These are phyloP conservation scores for Amiota communis DNA, from an alignment of 2,888 invertebrate genomes.

Conservation along the genomic window DNA sequence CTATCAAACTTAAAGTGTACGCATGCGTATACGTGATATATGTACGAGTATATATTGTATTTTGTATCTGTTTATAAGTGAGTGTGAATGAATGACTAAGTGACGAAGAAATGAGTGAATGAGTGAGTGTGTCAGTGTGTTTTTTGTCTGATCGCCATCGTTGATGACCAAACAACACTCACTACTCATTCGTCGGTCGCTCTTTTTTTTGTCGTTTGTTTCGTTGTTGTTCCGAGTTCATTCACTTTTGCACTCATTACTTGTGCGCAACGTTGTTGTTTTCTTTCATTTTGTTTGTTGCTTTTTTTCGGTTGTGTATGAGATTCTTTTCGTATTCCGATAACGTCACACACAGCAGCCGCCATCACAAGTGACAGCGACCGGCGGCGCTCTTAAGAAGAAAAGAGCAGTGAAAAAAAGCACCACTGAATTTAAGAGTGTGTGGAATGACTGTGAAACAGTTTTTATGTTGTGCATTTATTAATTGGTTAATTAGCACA, in stretches of 20 bases:
- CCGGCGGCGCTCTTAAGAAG: no score
- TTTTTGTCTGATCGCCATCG: background rate
- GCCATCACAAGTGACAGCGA: no score
- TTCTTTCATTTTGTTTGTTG: conserved; percentile 41
- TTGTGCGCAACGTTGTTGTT: conserved; percentile 48
- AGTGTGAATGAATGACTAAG: conserved; percentile 35
- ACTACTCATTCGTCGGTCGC: conserved; percentile 38
- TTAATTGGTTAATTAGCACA: no score
- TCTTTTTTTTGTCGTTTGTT: conserved; percentile 34
- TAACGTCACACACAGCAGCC: no score
- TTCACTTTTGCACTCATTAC: conserved; percentile 70
- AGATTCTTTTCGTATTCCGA: no score
- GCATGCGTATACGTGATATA: conserved; percentile 1
- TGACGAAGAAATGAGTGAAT: conserved; percentile 4
- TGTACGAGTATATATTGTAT: no score
- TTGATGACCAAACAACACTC: background rate
- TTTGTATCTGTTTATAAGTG: conserved; percentile 14
- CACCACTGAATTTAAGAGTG: no score
- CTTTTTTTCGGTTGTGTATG: no score
- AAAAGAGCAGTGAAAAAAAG: no score
- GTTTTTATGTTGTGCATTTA: no score
- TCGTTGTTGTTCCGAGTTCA: conserved; percentile 56
- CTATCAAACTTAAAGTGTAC: conserved; percentile 14
- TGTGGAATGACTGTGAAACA: no score
- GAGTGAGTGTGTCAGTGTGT: conserved; percentile 40